A percentile compares a stretch with the other conserved stretches of the same genome.
Conservation (phyloP, 2,797 vertebrate genomes). For the Periparus ater region DNA sequence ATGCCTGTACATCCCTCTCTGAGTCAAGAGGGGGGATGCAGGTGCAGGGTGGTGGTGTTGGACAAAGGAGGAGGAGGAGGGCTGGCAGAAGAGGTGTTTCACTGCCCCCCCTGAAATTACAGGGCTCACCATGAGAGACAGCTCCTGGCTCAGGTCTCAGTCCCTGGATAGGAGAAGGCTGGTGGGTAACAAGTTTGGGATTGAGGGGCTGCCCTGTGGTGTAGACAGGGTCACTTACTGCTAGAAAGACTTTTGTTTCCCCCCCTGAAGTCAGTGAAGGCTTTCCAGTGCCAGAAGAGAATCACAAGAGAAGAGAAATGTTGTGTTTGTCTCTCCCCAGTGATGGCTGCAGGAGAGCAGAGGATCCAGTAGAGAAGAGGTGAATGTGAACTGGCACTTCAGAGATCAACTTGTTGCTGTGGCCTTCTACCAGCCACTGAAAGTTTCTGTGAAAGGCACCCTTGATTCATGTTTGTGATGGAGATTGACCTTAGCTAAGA, state of each 20-base stretch:
- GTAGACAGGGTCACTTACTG: not conserved
- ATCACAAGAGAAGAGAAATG: not conserved
- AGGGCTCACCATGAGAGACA: not conserved
- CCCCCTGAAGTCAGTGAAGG: not conserved
- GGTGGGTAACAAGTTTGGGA: not conserved
- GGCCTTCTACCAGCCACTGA: not conserved
- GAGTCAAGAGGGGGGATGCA: not conserved
- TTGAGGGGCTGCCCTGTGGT: not conserved
- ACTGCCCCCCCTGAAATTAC: not conserved
- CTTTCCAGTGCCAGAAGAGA: not conserved
- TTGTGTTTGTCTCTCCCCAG: not conserved
- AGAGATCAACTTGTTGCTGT: not conserved
- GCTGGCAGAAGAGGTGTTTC: not conserved
- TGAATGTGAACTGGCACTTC: not conserved
- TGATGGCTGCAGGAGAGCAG: accelerated
- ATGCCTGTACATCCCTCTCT: not conserved
- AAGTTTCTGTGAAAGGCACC: not conserved
- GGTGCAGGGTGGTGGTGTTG: not conserved
- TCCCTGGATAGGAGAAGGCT: not conserved
- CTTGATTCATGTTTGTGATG: not conserved
- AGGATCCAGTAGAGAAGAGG: not conserved
- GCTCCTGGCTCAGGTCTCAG: not conserved
- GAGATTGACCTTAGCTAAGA: not conserved
- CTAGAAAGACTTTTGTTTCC: not conserved
- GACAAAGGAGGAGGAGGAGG: not conserved